Conservation (phyloP, 64 coral and sea anemone species). For the Montipora cactus region DNA sequence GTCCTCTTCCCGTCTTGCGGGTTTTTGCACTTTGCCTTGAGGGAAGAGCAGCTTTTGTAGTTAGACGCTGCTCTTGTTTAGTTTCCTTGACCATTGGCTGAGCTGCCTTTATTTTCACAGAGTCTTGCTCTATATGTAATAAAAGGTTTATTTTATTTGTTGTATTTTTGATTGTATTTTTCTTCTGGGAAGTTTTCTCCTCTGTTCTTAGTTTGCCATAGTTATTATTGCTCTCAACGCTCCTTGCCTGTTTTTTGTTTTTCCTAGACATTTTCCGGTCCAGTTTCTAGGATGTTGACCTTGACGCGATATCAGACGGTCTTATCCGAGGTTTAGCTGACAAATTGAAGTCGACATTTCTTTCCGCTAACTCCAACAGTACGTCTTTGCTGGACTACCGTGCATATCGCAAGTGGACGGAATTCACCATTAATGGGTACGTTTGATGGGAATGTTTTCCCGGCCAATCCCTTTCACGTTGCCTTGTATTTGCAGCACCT, state of each 20-base stretch:
- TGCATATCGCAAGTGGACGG: conserved; percentile 31
- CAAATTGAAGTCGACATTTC: conserved; percentile 14
- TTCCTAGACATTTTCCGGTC: conserved; percentile 4
- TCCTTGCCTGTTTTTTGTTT: too few species aligned
- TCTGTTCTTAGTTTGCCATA: too few species aligned
- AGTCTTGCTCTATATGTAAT: too few species aligned
- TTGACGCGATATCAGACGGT: neutral
- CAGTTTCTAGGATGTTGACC: neutral
- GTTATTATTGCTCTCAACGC: neutral
- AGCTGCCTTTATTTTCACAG: too few species aligned
- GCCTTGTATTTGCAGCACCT: conserved; percentile 58
- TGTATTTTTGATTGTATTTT: too few species aligned
- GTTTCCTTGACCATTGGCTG: neutral
- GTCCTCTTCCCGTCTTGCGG: neutral
- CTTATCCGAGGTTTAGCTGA: neutral
- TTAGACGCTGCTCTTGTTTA: neutral
- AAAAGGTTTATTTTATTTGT: too few species aligned
- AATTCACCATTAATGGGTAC: neutral
- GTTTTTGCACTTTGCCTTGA: neutral
- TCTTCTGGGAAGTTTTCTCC: too few species aligned
- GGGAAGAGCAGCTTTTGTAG: neutral
- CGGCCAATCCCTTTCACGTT: conserved; percentile 39
- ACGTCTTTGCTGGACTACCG: neutral
- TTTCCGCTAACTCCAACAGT: conserved; percentile 9
- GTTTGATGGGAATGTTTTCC: conserved; percentile 16